Evolutionary conservation across 1,140 invertebrate species (phyloP).

Genomic region (Drosophila pseudoobscura): DNA sequence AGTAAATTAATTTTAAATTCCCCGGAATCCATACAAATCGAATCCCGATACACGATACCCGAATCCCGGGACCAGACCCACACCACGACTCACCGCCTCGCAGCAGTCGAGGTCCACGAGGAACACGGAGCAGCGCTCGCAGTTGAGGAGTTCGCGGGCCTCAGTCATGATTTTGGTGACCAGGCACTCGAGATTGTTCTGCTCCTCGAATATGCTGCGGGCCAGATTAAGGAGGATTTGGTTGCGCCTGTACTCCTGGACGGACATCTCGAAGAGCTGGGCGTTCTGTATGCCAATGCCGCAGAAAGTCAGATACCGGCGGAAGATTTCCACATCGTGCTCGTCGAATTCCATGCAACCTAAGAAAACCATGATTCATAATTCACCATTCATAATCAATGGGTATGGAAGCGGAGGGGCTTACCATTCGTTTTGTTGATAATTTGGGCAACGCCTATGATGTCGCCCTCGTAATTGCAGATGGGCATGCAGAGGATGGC

Average conservation of each 20-base stretch:
- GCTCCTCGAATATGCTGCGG: slow-evolving; percentile 95
- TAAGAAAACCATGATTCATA: slow-evolving; percentile 39
- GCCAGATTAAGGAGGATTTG: slow-evolving; percentile 95
- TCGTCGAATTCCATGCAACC: slow-evolving; percentile 92
- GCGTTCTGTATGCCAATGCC: slow-evolving; percentile 99
- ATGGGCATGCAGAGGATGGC: slow-evolving; percentile 97
- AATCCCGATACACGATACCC: not conserved
- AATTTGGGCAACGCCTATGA: slow-evolving; percentile 98
- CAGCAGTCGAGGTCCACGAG: slow-evolving; percentile 93
- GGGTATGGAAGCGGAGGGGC: not conserved
- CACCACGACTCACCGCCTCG: slow-evolving; percentile 89
- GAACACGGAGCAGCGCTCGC: slow-evolving; percentile 95
- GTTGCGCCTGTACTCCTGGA: slow-evolving; percentile 96
- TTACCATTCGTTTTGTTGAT: slow-evolving; percentile 96
- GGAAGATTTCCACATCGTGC: slow-evolving; percentile 94
- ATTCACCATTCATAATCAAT: slow-evolving; percentile 1
- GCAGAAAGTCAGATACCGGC: slow-evolving; percentile 96
- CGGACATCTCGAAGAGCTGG: slow-evolving; percentile 96
- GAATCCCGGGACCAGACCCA: too few relatives aligned
- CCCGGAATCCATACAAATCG: slow-evolving; percentile 5
- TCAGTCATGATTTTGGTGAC: slow-evolving; percentile 98
- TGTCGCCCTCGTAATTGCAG: slow-evolving; percentile 97
- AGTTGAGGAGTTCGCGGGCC: slow-evolving; percentile 95
- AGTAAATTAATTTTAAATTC: slow-evolving; percentile 40
- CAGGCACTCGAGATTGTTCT: slow-evolving; percentile 95